Percentiles rank a stretch among this genome's conserved stretches.
Conservation (phyloP, 64 coral and sea anemone genomes). For the Astreopora myriophthalma region DNA sequence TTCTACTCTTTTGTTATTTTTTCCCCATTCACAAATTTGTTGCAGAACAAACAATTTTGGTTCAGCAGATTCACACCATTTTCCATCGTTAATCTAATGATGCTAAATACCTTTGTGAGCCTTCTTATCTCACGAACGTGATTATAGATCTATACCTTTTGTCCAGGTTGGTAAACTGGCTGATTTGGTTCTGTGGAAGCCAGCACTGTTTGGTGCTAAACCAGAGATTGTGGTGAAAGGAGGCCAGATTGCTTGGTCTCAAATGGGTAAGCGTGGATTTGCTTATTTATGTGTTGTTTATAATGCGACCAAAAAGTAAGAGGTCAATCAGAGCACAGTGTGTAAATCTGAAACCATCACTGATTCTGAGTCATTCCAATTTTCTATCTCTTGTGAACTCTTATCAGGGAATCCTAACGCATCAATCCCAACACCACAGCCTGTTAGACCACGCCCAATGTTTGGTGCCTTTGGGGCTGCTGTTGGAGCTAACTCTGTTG, state of each 20-base stretch:
- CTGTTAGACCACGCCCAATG: constrained; percentile 79
- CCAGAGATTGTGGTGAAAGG: constrained; percentile 78
- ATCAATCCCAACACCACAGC: constrained; percentile 81
- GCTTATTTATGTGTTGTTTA: too few relatives aligned
- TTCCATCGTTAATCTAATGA: too few relatives aligned
- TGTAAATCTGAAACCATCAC: too few relatives aligned
- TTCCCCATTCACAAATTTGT: too few relatives aligned
- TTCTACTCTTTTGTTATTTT: too few relatives aligned
- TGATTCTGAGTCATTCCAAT: too few relatives aligned
- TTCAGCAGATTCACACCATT: too few relatives aligned
- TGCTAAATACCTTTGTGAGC: too few relatives aligned
- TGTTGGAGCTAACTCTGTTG: constrained; percentile 73
- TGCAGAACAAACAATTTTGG: too few relatives aligned
- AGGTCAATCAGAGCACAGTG: too few relatives aligned
- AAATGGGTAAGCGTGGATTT: constrained; percentile 75
- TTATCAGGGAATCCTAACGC: constrained; percentile 74
- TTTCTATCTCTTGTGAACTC: neutral
- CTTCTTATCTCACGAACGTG: neutral
- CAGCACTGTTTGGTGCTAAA: constrained; percentile 79
- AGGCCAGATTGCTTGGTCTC: constrained; percentile 81
- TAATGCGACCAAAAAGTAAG: too few relatives aligned
- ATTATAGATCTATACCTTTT: neutral
- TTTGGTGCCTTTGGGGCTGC: constrained; percentile 85
- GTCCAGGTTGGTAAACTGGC: constrained; percentile 72
- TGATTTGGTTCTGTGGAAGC: constrained; percentile 82